Conservation (phyloP, 2,113 vertebrate genomes). For the Siniperca chuatsi region DNA sequence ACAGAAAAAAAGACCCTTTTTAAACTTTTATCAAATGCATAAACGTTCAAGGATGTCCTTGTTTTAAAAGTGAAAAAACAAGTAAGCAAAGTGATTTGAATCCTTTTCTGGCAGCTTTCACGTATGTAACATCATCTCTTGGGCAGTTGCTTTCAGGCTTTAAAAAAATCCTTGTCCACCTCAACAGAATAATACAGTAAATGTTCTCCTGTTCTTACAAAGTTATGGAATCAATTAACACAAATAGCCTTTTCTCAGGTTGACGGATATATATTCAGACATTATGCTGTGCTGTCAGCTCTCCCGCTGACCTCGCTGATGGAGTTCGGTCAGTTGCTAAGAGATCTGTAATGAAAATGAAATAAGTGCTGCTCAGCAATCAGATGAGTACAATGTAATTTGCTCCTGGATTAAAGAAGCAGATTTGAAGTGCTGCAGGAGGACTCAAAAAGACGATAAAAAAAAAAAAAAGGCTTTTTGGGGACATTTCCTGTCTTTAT, state of each 20-base stretch:
- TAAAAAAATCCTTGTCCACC: too few relatives aligned
- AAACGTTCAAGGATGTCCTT: too few relatives aligned
- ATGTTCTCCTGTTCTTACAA: not conserved
- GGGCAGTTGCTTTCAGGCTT: too few relatives aligned
- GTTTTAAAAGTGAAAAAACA: too few relatives aligned
- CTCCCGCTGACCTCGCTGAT: conserved; percentile 18
- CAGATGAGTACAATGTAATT: not conserved
- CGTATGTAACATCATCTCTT: too few relatives aligned
- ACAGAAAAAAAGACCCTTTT: too few relatives aligned
- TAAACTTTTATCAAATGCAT: too few relatives aligned
- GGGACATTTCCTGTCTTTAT: not conserved
- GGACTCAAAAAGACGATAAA: not conserved
- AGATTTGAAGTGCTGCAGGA: not conserved
- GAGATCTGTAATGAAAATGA: conserved; percentile 29
- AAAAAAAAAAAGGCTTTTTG: not conserved
- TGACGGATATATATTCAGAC: not conserved
- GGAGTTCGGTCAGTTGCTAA: conserved; percentile 14
- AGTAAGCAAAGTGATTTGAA: too few relatives aligned
- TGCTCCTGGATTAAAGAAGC: not conserved
- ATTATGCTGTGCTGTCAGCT: not conserved
- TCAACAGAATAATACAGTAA: not conserved
- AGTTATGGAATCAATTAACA: not conserved
- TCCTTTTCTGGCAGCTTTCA: too few relatives aligned
- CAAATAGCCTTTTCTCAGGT: not conserved
- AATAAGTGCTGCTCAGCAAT: conserved; percentile 17